phyloP scores from a whole-genome alignment of 2,888 invertebrate genomes.

The Corbicula japonica region DNA sequence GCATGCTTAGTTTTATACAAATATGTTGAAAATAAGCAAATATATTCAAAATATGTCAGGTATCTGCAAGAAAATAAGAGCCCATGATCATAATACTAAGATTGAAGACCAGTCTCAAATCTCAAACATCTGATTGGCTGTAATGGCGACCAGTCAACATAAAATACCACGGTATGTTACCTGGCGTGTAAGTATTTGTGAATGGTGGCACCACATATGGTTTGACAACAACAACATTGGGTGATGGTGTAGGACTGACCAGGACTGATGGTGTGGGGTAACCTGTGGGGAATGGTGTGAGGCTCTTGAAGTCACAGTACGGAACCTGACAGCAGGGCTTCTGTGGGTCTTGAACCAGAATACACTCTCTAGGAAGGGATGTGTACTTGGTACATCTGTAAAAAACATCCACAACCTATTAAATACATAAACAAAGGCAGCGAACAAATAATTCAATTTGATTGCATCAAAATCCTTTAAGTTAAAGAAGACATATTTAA shows the following conservation, averaged over 20 bases:
- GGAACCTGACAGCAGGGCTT: constrained; percentile 74
- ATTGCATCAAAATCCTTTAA: no score
- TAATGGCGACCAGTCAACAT: no score
- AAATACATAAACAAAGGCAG: neutral
- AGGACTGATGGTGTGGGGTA: constrained; percentile 57
- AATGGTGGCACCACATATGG: constrained; percentile 57
- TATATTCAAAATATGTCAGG: no score
- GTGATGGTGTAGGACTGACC: constrained; percentile 59
- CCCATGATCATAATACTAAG: no score
- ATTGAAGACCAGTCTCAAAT: no score
- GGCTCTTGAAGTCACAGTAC: constrained; percentile 74
- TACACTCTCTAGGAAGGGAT: constrained; percentile 63
- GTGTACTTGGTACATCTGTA: constrained; percentile 70
- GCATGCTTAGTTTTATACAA: no score
- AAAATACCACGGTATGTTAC: constrained; percentile 24
- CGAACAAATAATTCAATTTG: no score
- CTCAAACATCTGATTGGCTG: no score
- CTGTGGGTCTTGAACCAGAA: constrained; percentile 66
- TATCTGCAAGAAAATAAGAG: no score
- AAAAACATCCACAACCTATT: neutral
- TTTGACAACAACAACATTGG: constrained; percentile 52
- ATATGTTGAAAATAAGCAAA: no score
- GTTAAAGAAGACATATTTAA: no score
- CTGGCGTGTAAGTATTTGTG: constrained; percentile 43
- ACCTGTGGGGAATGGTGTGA: constrained; percentile 71